phyloP scores from a whole-genome alignment of 2,113 vertebrate species.

The Corythornis madagascariensis region DNA sequence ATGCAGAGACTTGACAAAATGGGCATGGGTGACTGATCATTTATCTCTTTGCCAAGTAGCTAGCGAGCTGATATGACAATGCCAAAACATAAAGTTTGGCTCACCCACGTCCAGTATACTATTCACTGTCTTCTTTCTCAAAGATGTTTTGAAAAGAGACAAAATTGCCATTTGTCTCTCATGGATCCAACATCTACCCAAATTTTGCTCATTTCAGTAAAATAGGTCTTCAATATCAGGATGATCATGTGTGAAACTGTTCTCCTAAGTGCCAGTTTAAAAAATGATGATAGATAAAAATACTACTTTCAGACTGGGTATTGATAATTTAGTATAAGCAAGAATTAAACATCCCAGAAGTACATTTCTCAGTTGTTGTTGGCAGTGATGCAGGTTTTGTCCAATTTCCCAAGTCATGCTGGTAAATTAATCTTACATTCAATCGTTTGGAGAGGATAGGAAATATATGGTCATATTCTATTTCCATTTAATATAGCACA shows the following conservation, averaged over 20 bases:
- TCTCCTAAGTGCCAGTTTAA: not conserved
- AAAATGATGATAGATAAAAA: not conserved
- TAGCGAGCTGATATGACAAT: not conserved
- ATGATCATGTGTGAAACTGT: not conserved
- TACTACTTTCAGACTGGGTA: not conserved
- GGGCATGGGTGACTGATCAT: not conserved
- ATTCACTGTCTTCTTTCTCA: not conserved
- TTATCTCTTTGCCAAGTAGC: not conserved
- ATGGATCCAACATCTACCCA: not conserved
- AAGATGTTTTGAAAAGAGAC: not conserved
- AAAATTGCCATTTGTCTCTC: not conserved
- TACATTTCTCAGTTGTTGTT: not conserved
- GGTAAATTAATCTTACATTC: not conserved
- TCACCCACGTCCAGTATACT: not conserved
- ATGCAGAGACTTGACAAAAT: not conserved
- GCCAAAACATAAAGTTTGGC: not conserved
- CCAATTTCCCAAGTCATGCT: not conserved
- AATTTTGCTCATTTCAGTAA: not conserved
- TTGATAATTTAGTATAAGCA: not conserved
- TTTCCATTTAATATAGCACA: not conserved
- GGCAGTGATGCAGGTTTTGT: not conserved
- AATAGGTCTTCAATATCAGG: not conserved
- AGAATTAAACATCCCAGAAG: not conserved
- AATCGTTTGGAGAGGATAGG: not conserved
- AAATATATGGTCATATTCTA: not conserved